Evolutionary conservation across 1,140 invertebrate species (phyloP).

Genomic region (Chymomyza costata): DNA sequence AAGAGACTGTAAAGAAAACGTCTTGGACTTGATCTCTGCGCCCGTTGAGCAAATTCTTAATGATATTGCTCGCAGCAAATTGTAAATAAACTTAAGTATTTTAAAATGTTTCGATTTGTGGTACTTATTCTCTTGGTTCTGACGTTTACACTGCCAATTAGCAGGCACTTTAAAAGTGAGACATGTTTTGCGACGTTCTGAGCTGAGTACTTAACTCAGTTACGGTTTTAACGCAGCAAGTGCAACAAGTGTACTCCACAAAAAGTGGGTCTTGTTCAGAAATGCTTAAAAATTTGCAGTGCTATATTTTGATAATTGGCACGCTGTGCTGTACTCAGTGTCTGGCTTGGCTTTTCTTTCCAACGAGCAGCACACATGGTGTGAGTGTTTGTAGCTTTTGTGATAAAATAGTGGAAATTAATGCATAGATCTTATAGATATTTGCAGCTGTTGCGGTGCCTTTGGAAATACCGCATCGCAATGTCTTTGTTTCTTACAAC

Average conservation of each 20-base stretch:
- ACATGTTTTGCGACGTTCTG: slow-evolving; percentile 19
- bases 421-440: no score
- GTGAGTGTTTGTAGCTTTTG: slow-evolving; percentile 33
- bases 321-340: slow-evolving; percentile 18
- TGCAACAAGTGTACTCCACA: no score
- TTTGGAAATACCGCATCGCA: slow-evolving; percentile 82
- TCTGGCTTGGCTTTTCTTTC: slow-evolving; percentile 22
- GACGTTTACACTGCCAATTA: slow-evolving; percentile 17
- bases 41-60: slow-evolving; percentile 45
- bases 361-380: slow-evolving; percentile 56
- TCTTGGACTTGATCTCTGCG: slow-evolving; percentile 59
- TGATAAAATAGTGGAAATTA: background rate
- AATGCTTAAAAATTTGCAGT: background rate
- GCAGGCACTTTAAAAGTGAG: slow-evolving; percentile 9
- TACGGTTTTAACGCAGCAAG: no score
- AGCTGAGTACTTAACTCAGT: no score
- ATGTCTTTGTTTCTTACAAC: slow-evolving; percentile 84
- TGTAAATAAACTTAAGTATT: slow-evolving; percentile 49
- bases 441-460: slow-evolving; percentile 84
- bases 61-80: slow-evolving; percentile 24
- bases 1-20: slow-evolving; percentile 53
- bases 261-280: background rate
- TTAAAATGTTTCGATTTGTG: slow-evolving; percentile 1
- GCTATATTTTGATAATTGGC: slow-evolving; percentile 1
- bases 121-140: background rate